Conservation (phyloP, 1,140 invertebrate genomes). For the Leptestheria dahalacensis region DNA sequence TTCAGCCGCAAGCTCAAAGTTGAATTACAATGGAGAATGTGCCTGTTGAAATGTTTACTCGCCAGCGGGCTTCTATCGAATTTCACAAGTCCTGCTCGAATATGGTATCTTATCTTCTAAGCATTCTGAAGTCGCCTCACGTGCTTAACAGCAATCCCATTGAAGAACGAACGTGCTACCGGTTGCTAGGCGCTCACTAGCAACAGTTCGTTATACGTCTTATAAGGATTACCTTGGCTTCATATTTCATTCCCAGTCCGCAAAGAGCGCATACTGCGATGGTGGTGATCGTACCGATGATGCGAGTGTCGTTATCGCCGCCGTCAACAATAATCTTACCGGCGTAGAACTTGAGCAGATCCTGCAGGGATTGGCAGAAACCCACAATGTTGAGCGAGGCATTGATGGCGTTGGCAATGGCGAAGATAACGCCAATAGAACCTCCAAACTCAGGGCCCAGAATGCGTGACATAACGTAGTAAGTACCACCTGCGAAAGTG, state of each 20-base stretch:
- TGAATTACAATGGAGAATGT: no score
- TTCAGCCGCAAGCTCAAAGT: no score
- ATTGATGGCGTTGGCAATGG: constrained; percentile 44
- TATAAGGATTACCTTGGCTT: constrained; percentile 12
- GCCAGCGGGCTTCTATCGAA: no score
- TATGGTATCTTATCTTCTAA: no score
- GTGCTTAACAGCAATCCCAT: no score
- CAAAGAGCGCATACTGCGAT: constrained; percentile 7
- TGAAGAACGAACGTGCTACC: no score
- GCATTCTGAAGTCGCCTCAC: no score
- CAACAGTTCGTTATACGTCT: no score
- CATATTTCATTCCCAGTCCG: constrained; percentile 13
- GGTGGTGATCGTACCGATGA: constrained; percentile 24
- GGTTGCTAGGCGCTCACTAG: no score
- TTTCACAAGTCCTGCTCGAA: no score
- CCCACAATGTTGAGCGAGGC: constrained; percentile 47
- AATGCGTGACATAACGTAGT: constrained; percentile 45
- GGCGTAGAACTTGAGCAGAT: constrained; percentile 25
- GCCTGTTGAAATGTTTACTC: no score
- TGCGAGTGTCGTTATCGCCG: constrained; percentile 30
- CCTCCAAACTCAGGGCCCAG: constrained; percentile 49
- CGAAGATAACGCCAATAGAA: constrained; percentile 46
- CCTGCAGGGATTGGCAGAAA: constrained; percentile 42
- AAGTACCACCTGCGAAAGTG: constrained; percentile 46
- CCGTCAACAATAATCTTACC: constrained; percentile 24